Base-by-base conservation (phyloP, 2,797 vertebrate species). In the Tympanoctomys barrerae region DNA sequence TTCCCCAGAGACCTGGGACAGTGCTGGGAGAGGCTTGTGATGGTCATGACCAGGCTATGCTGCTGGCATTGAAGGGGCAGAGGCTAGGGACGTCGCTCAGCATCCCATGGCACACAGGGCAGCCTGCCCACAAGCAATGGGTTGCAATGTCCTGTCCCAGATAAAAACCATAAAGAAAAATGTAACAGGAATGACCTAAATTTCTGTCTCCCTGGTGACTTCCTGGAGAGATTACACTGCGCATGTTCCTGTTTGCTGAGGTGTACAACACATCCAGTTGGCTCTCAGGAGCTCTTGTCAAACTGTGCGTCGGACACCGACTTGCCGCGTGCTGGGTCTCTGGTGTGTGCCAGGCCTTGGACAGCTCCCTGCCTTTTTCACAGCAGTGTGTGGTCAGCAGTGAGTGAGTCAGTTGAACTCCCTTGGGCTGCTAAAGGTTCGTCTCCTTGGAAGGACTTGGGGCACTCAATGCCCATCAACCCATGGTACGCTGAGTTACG, bases 371-470 rank as follows among this genome's bases (percentile, higher is more conserved):
- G 7, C n/a, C 52, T 87, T 64, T 81, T 31, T 66, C 73, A 83
- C 49, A 79, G 31, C 52, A 66, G 75, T 3, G 2, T 22, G 24
- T 59, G 11, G 61, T 80, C 57, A 7, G 66, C 57, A 19, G 16
- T 0, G 1, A 46, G 16, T 9, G 33, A 83, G 33, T 79, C 42
- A 16, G 11, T 79, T 83, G 78, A 19, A 36, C 31, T 59, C 16
- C 19, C 46, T 49, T 59, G n/a, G 2, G 31, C 86, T 31, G 36
- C 70, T 87, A 66, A 87, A 91, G 33, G 86, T n/a, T 64, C 14
- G 46, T 91, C 68, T 88, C 75, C 94, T 83, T 96, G 49, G 94
- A 92, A 87, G 61, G 39, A 16, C 28, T 22, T 1, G 13, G 14
- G 16, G 19, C 46, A 22, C 89, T 80, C 71, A 92, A 70, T 62